These are phyloP conservation scores for Alsophila aescularia DNA, from an alignment of 2,888 invertebrate genomes.

Conservation along the genomic window DNA sequence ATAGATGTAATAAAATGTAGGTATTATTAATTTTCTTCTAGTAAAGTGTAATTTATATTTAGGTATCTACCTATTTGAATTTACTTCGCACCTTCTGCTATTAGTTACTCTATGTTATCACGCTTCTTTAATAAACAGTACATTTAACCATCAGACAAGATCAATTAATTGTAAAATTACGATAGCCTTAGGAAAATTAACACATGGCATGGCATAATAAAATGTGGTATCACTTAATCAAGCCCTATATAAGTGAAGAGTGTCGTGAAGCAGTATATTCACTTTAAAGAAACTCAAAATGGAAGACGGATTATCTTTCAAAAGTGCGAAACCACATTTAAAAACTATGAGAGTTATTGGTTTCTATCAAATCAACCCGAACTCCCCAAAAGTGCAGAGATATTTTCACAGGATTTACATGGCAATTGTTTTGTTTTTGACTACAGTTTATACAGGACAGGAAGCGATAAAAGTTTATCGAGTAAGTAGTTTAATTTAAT, in stretches of 20 bases:
- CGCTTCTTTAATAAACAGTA: no score
- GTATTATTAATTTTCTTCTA: no score
- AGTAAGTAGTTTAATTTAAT: conserved; percentile 16
- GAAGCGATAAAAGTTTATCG: conserved; percentile 55
- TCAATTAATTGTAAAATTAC: no score
- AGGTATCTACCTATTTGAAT: no score
- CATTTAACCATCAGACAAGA: no score
- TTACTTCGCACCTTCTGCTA: no score
- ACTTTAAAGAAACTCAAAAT: conserved; percentile 27
- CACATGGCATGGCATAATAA: no score
- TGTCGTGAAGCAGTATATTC: not conserved
- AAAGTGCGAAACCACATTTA: conserved; percentile 51
- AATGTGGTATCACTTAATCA: not conserved
- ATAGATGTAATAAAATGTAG: no score
- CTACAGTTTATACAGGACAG: conserved; percentile 53
- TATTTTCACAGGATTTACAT: conserved; percentile 51
- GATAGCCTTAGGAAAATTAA: no score
- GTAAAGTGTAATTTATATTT: no score
- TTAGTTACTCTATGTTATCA: no score
- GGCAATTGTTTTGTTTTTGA: conserved; percentile 43
- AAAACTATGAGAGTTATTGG: conserved; percentile 48
- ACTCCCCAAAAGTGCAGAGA: conserved; percentile 40
- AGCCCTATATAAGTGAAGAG: not conserved
- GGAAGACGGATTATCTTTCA: conserved; percentile 44
- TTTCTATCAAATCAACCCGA: conserved; percentile 50